Evolutionary conservation across 2,113 vertebrate species (phyloP), one percentile per base, ranked within the genome.

Genomic region (Corythornis cristatus): DNA sequence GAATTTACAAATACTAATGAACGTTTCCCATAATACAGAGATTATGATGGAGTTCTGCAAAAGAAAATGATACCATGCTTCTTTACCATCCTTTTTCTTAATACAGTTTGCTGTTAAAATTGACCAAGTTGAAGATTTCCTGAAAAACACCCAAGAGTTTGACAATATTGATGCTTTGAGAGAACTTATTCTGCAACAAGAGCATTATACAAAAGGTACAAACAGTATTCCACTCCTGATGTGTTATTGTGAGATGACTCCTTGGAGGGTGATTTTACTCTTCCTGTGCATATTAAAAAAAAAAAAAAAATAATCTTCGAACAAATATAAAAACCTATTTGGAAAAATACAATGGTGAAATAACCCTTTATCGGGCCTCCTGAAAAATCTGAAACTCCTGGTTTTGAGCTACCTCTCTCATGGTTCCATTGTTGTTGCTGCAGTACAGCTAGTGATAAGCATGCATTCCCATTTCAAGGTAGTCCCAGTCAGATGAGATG

Each of bases 21-120:
- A 22, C 15, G 71, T 79, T 31, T 12, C 3, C 2, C 58, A 3
- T 25, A 81, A 43, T n/a, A 29, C 7, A 21, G 18, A 68, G 15
- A 35, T 89, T 40, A 42, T 45, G 5, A 35, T 54, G 15, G 5
- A 57, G 26, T 57, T 51, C 42, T 66, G 11, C 15, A 57, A 50
- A 75, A 56, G 7, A 40, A 46, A 79, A 33, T 65, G 37, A 22
- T 20, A n/a, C 6, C 0, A 0, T 72, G 8, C 6, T 93, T 93
- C 57, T 51, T 51, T 58, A 6, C 5, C 42, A 33, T 26, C 14
- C 8, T 62, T 53, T 66, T 96, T 94, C 70, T 58, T 95, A 29
- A 92, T 95, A 50, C 89, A 99, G 99, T 99, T 99, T 97, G 97
- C 98, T 78, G 92, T 97, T 73, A 98, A 98, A 94, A 98, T 99